These are phyloP conservation scores for Lacerta viridis DNA, from an alignment of 2,797 vertebrate species.

Conservation along the genomic window DNA sequence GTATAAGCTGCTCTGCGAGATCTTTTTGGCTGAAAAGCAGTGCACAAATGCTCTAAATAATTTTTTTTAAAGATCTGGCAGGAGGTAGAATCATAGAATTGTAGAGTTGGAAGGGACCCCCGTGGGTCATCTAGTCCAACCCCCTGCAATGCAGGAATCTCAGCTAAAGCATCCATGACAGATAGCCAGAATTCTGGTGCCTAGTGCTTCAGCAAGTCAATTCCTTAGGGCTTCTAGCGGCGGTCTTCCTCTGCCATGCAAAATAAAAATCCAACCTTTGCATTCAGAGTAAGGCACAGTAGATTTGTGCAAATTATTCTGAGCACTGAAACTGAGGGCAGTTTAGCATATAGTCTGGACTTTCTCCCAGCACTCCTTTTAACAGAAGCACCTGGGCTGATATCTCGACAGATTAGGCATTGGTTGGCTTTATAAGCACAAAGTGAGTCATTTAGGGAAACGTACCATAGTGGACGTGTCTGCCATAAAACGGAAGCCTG, in stretches of 20 bases:
- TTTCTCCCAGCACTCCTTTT: neutral
- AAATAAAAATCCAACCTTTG: neutral
- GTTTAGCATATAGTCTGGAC: neutral
- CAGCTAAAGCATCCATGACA: no score
- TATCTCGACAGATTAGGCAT: neutral
- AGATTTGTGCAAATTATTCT: slow-evolving; percentile 2
- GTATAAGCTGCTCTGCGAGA: no score
- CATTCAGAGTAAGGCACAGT: neutral
- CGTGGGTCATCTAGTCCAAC: no score
- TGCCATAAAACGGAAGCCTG: neutral
- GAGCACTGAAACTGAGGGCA: neutral
- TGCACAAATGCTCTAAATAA: no score
- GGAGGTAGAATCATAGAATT: no score
- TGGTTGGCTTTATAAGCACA: neutral
- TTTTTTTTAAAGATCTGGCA: no score
- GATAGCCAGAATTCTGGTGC: no score
- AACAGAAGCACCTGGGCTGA: neutral
- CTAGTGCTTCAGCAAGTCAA: no score
- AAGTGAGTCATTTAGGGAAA: neutral
- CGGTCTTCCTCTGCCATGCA: neutral
- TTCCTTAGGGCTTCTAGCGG: neutral
- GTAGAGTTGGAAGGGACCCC: no score
- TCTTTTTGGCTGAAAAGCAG: no score
- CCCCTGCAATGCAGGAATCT: no score
- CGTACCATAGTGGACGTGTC: no score